Evolutionary conservation across 2,888 invertebrate genomes (phyloP).

Genomic region (Dynastes hyllus): DNA sequence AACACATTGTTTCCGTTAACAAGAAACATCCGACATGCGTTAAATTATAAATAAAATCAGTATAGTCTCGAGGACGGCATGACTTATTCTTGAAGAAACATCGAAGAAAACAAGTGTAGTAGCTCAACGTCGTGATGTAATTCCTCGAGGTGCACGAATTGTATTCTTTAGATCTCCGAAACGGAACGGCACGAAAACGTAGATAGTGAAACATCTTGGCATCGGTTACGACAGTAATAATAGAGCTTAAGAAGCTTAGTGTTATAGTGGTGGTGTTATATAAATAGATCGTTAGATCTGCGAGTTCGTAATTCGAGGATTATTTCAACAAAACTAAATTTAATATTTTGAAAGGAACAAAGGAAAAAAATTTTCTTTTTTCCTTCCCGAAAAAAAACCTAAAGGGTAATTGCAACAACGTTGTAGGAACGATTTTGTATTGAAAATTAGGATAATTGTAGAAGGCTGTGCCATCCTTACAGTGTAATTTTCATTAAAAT

Average conservation of each 20-base stretch:
- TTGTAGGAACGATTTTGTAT: too few relatives aligned
- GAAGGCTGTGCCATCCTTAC: too few relatives aligned
- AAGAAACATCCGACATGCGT: conserved; percentile 28
- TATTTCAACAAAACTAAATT: too few relatives aligned
- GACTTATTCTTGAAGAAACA: conserved; percentile 34
- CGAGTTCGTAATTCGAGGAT: conserved; percentile 11
- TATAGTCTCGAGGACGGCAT: background rate
- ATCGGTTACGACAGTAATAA: conserved; percentile 17
- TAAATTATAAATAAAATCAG: conserved; percentile 34
- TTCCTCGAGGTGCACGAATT: conserved; percentile 16
- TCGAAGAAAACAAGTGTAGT: conserved; percentile 21
- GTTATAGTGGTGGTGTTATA: conserved; percentile 14
- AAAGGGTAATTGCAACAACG: too few relatives aligned
- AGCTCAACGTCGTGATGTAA: conserved; percentile 22
- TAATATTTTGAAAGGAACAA: too few relatives aligned
- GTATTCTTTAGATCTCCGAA: background rate
- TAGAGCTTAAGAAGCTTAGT: conserved; percentile 29
- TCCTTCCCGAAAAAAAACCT: too few relatives aligned
- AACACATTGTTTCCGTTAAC: conserved; percentile 32
- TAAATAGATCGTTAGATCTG: conserved; percentile 41
- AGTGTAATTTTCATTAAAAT: too few relatives aligned
- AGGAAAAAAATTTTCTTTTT: too few relatives aligned
- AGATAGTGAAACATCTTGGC: conserved; percentile 4
- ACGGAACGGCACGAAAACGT: conserved; percentile 1
- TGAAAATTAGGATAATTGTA: too few relatives aligned